phyloP scores from a whole-genome alignment of 2,888 invertebrate genomes.

The Luperina nickerlii region DNA sequence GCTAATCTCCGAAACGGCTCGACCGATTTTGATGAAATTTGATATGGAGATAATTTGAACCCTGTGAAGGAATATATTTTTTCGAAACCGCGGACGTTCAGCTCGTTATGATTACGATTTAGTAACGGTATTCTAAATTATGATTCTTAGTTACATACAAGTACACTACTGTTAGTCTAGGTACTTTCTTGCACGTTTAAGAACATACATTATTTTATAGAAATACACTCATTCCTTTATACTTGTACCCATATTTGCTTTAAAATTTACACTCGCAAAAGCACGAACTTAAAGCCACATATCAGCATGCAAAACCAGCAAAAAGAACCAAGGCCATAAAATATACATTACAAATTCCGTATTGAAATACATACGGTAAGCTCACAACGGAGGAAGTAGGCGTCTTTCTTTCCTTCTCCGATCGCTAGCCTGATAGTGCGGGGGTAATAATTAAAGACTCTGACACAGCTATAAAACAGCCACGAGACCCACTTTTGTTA shows the following conservation, averaged over 20 bases:
- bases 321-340: conserved; percentile 50
- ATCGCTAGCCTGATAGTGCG: conserved; percentile 72
- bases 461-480: conserved; percentile 75
- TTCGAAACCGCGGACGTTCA: too few species aligned
- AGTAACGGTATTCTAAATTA: not conserved
- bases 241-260: not conserved
- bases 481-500: conserved; percentile 66
- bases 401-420: conserved; percentile 74
- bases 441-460: conserved; percentile 79
- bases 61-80: not conserved
- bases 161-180: not conserved
- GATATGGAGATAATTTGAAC: not conserved
- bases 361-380: conserved; percentile 72
- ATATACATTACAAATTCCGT: conserved; percentile 60
- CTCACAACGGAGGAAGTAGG: conserved; percentile 78
- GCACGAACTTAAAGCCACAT: not conserved
- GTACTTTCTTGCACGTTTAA: not conserved
- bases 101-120: too few species aligned
- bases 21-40: not conserved
- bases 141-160: not conserved
- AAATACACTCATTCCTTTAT: not conserved
- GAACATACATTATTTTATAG: not conserved
- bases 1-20: not conserved
- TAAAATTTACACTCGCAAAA: not conserved
- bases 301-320: conserved; percentile 34